phyloP scores from a whole-genome alignment of 2,797 vertebrate species.

The Oceanodroma leucorhoa region DNA sequence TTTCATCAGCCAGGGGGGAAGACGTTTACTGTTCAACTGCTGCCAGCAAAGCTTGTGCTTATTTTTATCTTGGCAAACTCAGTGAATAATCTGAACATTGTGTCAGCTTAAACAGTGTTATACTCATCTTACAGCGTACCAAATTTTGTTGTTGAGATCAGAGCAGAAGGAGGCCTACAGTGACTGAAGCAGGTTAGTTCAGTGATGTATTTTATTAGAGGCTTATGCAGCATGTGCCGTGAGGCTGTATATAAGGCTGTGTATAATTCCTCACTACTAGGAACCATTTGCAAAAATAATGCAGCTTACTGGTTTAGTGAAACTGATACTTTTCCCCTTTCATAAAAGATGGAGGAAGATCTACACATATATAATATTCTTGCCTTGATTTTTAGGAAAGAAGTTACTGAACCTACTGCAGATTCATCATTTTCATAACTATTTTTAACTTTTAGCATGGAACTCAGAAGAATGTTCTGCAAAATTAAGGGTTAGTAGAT shows the following conservation, averaged over 20 bases:
- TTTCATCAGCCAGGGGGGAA: conserved; percentile 36
- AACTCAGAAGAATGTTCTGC: neutral
- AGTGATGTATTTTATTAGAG: neutral
- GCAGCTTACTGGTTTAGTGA: neutral
- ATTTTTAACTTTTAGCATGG: neutral
- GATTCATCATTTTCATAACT: neutral
- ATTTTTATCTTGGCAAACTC: neutral
- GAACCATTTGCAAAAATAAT: neutral
- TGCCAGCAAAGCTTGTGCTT: conserved; percentile 18
- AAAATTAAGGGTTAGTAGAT: neutral
- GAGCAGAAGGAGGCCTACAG: neutral
- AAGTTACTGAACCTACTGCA: neutral
- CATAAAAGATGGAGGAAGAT: neutral
- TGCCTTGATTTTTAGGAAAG: neutral
- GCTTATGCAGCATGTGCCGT: neutral
- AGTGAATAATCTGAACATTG: neutral
- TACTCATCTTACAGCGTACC: neutral
- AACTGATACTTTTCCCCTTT: neutral
- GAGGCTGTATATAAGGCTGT: neutral
- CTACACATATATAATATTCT: neutral
- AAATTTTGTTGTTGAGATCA: neutral
- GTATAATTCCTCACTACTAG: neutral
- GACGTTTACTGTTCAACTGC: neutral
- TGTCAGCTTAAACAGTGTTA: neutral
- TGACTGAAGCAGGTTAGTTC: neutral